A percentile compares a stretch with the other conserved stretches of the same genome.
phyloP scores from a whole-genome alignment of 2,888 invertebrate species.

The Leptinotarsa juncta region DNA sequence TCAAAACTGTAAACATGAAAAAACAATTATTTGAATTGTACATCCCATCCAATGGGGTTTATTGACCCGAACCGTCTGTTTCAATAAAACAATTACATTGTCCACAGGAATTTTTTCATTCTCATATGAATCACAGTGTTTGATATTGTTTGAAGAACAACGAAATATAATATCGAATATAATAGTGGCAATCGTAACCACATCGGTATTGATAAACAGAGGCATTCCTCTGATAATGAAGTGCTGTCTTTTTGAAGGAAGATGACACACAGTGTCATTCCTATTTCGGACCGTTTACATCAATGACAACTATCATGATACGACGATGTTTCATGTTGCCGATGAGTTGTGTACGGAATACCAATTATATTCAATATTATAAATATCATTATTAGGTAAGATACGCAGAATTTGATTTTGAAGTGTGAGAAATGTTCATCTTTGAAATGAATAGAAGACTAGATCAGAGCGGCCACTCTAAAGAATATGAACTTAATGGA shows the following conservation, averaged over 20 bases:
- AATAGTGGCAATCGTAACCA: not conserved
- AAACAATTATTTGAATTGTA: not conserved
- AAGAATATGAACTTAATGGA: no score
- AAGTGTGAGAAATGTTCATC: no score
- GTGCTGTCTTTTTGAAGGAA: not conserved
- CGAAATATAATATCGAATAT: not conserved
- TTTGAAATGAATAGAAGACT: no score
- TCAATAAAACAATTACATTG: not conserved
- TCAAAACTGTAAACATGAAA: no score
- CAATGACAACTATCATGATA: slow-evolving; percentile 3
- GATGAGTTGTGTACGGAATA: not conserved
- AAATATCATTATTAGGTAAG: not conserved
- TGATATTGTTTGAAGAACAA: not conserved
- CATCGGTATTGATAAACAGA: not conserved
- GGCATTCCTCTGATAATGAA: not conserved
- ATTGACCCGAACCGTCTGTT: not conserved
- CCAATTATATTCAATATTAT: not conserved
- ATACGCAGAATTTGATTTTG: not conserved
- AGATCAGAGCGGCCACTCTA: no score
- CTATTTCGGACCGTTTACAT: not conserved
- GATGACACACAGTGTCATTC: slow-evolving; percentile 2
- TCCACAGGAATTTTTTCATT: not conserved
- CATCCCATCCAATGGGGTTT: not conserved
- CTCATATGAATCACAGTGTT: not conserved
- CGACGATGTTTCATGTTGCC: not conserved